Evolutionary conservation across 1,140 invertebrate species (phyloP), one percentile per base, ranked within the genome.

Genomic region (Lanistes nyassanus): DNA sequence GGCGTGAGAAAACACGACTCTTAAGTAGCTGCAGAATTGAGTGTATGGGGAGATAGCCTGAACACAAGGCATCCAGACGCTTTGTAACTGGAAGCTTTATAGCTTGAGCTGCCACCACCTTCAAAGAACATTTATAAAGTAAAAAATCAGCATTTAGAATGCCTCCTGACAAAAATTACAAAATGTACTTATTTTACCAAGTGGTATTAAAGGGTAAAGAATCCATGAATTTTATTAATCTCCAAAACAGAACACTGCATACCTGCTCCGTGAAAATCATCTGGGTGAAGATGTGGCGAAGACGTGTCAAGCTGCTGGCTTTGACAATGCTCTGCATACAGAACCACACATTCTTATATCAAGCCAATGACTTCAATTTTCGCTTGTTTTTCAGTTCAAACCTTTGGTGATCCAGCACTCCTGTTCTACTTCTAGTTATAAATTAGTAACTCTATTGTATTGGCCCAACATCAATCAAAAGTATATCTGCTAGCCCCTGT

Each of bases 211-310:
- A 47, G 19, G 9, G 42, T 13, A 47, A 6, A 47, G 13, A 47
- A 47, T 13, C 0, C 42, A 47, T 47, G n/a, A n/a, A n/a, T 47
- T 47, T 47, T 1, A 13, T 9, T 47, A 13, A 16, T 47, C 42
- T 47, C 2, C 42, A 47, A 47, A 47, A 16, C 1, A 29, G 42
- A 65, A 36, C 19, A 11, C 37, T 37, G 53, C 53, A 83, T 91
- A 94, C 93, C 91, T 98, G 96, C 89, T 99, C 97, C 2, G 96
- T 98, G 86, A 99, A 99, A 79, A 99, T 96, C 86, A 99, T 97
- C 84, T 97, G 96, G 3, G 95, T 98, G 84, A 99, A 98, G 39
- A 98, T 96, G 82, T 96, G 94, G 84, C 97, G 97, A 89, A 99
- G 96, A 68, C 95, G 91, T 0, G 94, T 94, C 78, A 98, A 92